phyloP scores from a whole-genome alignment of 2,888 invertebrate genomes.

The Callinectes sapidus region DNA sequence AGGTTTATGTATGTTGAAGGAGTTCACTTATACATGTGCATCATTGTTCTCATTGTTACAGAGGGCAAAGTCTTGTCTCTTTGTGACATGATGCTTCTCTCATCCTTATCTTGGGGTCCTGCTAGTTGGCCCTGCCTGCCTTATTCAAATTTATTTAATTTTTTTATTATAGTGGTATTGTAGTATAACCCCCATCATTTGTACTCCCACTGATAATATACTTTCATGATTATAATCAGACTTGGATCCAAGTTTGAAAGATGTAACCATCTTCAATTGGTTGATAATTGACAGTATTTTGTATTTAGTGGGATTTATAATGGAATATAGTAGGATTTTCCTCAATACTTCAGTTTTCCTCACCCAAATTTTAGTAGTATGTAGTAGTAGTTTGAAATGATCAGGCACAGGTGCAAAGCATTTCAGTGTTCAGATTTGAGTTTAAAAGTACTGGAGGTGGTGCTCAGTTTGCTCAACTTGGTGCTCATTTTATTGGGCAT shows the following conservation, averaged over 20 bases:
- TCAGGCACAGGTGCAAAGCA: too few relatives aligned
- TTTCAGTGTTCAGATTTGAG: too few relatives aligned
- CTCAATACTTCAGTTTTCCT: neutral
- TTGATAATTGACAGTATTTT: neutral
- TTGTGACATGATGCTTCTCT: neutral
- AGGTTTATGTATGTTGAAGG: neutral
- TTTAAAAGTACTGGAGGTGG: too few relatives aligned
- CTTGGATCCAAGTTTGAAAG: neutral
- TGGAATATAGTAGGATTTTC: neutral
- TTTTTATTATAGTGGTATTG: too few relatives aligned
- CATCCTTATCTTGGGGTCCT: neutral
- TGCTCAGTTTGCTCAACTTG: too few relatives aligned
- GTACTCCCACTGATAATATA: neutral
- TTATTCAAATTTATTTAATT: neutral
- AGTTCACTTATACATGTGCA: neutral
- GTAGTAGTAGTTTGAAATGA: too few relatives aligned
- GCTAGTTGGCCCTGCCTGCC: neutral
- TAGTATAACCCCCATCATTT: neutral
- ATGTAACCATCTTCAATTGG: neutral
- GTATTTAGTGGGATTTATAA: neutral
- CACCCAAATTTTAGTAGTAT: neutral
- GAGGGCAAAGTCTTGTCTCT: neutral
- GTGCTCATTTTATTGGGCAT: too few relatives aligned
- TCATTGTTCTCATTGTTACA: neutral
- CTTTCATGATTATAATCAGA: neutral